phyloP scores from a whole-genome alignment of 2,888 invertebrate species.

The Athrips mouffetella region DNA sequence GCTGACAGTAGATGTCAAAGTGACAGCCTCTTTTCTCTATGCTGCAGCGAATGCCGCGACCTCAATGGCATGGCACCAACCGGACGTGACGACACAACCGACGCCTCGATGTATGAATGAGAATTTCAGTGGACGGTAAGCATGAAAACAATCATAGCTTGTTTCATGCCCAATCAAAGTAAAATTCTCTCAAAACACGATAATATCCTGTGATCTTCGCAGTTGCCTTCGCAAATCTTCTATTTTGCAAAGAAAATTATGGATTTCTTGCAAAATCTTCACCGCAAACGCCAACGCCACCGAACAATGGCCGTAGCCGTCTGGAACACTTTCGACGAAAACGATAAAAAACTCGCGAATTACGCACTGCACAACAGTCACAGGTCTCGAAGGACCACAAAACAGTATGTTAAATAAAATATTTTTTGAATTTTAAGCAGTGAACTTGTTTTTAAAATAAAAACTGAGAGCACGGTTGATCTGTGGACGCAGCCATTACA shows the following conservation, averaged over 20 bases:
- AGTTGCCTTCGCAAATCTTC: background rate
- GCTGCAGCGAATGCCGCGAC: background rate
- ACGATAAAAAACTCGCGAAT: background rate
- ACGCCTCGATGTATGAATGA: background rate
- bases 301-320: background rate
- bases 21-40: too few species aligned
- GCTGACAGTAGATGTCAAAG: background rate
- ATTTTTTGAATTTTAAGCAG: background rate
- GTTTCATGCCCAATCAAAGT: background rate
- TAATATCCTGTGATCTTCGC: background rate
- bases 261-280: background rate
- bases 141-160: background rate
- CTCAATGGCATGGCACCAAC: background rate
- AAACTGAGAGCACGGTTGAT: too few species aligned
- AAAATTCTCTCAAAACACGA: background rate
- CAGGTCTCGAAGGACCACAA: background rate
- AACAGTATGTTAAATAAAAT: background rate
- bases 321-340: background rate
- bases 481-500: too few species aligned
- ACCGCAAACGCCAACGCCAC: background rate
- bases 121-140: background rate
- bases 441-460: too few species aligned
- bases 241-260: background rate
- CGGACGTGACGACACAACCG: background rate
- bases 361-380: background rate